Evolutionary conservation across 2,888 invertebrate genomes (phyloP).

Genomic region (Teleogryllus oceanicus): DNA sequence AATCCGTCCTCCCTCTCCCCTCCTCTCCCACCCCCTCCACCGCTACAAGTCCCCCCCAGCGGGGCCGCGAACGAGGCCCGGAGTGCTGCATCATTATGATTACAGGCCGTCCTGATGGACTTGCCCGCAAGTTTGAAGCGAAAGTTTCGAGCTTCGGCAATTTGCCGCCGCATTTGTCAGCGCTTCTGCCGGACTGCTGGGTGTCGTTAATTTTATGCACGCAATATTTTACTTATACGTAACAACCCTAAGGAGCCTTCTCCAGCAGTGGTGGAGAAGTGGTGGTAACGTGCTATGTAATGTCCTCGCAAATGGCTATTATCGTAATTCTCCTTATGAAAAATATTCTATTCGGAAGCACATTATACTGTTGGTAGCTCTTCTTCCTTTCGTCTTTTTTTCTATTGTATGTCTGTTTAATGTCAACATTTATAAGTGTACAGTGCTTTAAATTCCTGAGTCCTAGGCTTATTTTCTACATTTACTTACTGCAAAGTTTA

Average conservation of each 20-base stretch:
- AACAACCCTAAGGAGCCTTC: neutral
- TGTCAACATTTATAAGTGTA: no score
- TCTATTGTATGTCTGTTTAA: no score
- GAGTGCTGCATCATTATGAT: neutral
- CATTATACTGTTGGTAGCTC: no score
- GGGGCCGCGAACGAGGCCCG: neutral
- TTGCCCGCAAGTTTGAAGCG: neutral
- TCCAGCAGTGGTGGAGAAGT: no score
- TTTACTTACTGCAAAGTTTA: no score
- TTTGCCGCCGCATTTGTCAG: slow-evolving; percentile 18
- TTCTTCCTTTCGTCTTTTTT: no score
- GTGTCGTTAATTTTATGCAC: slow-evolving; percentile 18
- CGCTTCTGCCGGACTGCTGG: neutral
- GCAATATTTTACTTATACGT: neutral
- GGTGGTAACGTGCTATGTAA: no score
- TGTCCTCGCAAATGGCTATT: no score
- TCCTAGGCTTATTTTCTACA: no score
- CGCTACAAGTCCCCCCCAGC: neutral
- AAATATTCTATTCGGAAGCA: no score
- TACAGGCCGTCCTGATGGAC: neutral
- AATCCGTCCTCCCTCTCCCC: neutral
- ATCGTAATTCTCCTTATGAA: no score
- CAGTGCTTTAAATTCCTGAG: no score
- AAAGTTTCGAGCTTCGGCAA: slow-evolving; percentile 6
- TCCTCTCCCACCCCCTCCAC: neutral